Evolutionary conservation across 1,140 invertebrate genomes (phyloP).

Genomic region (Lucilia cuprina): DNA sequence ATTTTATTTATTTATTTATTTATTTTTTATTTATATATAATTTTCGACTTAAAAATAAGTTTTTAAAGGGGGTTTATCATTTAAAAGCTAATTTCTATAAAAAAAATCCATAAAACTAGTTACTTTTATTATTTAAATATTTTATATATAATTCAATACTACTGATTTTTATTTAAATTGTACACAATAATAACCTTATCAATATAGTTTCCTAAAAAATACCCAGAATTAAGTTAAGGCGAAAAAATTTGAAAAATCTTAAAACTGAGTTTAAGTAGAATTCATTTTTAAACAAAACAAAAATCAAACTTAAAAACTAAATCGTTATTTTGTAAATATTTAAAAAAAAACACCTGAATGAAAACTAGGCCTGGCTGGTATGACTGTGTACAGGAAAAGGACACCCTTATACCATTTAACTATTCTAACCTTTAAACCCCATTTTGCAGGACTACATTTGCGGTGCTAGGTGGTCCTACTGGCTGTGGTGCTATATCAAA

Average conservation of each 20-base stretch:
- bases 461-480: slow-evolving; percentile 48
- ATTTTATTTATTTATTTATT: not conserved
- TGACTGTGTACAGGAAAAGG: too few species aligned
- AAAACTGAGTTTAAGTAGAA: not conserved
- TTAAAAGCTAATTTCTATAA: not conserved
- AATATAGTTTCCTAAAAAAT: not conserved
- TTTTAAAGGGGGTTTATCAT: not conserved
- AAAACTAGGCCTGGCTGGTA: not conserved
- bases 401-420: not conserved
- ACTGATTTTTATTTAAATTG: not conserved
- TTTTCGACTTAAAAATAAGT: not conserved
- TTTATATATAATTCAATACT: not conserved
- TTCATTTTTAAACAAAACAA: not conserved
- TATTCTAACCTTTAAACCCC: not conserved
- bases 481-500: slow-evolving; percentile 52
- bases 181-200: not conserved
- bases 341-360: too few species aligned
- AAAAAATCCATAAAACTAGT: not conserved
- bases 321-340: not conserved
- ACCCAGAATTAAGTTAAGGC: not conserved
- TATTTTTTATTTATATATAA: not conserved
- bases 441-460: not conserved
- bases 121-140: not conserved
- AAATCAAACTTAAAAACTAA: not conserved
- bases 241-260: not conserved